Evolutionary conservation across 2,888 invertebrate species (phyloP), one percentile per base, ranked within the genome.

Genomic region (Colostygia pectinataria): DNA sequence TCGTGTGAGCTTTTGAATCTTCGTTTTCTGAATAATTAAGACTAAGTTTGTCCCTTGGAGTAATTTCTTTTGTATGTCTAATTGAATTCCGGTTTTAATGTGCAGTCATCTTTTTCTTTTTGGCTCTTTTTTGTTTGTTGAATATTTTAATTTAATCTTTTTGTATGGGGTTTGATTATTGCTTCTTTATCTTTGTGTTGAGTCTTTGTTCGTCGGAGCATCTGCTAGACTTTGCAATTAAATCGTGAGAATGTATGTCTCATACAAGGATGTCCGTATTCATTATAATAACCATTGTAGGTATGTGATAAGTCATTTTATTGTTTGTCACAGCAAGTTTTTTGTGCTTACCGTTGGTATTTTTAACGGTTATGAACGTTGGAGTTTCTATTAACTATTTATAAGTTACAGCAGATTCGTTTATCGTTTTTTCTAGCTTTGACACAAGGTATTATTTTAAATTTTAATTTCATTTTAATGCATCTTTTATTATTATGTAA

Each of bases 71-170:
- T 83, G 79, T 83, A 71, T 73, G 65, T 77, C 78, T 85, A 83
- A 87, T 85, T 88, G 82, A 82, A 84, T 84, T 83, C 89, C 83
- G 83, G 88, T 89, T 90, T 79, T 77, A 78, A 74, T 86, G 83
- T 77, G 76, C 55, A 80, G 83, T 85, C 89, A 85, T 87, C 78
- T 70, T 80, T 78, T 77, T 79, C 36, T 42, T 50, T 43, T 40
- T 24, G 9, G 39, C 5, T 18, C 12, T 51, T 51, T 83, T 81
- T 78, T 80, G 75, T 79, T 79, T 58, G 55, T 75, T 77, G 83
- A 80, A 82, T 88, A 84, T 83, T 84, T 76, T 78, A 71, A 59
- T 84, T 76, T 78, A 71, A 59, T 63, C 74, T 78, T 83, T 83
- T 76, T 77, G 56, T 75, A 75, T 65, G 53, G 69, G 57, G 54